These are phyloP conservation scores for Spodoptera exigua DNA, from an alignment of 2,888 invertebrate species.

Conservation along the genomic window DNA sequence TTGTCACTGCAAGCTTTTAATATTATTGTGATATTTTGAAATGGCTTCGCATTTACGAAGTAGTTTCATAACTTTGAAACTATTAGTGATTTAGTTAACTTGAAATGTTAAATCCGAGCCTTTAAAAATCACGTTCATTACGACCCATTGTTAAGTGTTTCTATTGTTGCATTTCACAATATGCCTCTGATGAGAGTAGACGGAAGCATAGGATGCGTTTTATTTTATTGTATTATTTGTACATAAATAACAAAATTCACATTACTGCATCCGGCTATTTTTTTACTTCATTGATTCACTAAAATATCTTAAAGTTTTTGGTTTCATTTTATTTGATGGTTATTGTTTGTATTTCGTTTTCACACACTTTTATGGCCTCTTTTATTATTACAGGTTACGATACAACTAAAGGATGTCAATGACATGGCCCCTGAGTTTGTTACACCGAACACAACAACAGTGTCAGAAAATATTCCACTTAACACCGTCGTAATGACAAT, in stretches of 20 bases:
- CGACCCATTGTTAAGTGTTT: conserved; percentile 65
- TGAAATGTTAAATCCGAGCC: conserved; percentile 49
- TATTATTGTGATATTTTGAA: not conserved
- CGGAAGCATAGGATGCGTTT: conserved; percentile 44
- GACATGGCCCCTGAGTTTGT: conserved; percentile 97
- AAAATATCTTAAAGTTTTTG: conserved; percentile 28
- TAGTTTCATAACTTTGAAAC: conserved; percentile 4
- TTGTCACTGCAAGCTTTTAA: not conserved
- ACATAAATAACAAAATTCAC: conserved; percentile 38
- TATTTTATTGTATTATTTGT: conserved; percentile 42
- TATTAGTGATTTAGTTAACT: conserved; percentile 30
- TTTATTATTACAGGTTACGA: conserved; percentile 92
- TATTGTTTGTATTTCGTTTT: conserved; percentile 47
- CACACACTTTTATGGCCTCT: conserved; percentile 47
- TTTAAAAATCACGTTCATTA: conserved; percentile 64
- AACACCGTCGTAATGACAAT: conserved; percentile 97
- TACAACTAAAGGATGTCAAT: conserved; percentile 96
- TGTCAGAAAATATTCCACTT: conserved; percentile 95
- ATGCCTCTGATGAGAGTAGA: conserved; percentile 62
- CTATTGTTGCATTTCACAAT: conserved; percentile 70
- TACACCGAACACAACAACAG: conserved; percentile 93
- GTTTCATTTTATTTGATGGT: conserved; percentile 37
- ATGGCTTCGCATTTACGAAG: not conserved
- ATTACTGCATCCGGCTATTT: conserved; percentile 33
- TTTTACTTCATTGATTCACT: conserved; percentile 39